phyloP scores from a whole-genome alignment of 2,888 invertebrate species.

The Acanthopleura granulata region DNA sequence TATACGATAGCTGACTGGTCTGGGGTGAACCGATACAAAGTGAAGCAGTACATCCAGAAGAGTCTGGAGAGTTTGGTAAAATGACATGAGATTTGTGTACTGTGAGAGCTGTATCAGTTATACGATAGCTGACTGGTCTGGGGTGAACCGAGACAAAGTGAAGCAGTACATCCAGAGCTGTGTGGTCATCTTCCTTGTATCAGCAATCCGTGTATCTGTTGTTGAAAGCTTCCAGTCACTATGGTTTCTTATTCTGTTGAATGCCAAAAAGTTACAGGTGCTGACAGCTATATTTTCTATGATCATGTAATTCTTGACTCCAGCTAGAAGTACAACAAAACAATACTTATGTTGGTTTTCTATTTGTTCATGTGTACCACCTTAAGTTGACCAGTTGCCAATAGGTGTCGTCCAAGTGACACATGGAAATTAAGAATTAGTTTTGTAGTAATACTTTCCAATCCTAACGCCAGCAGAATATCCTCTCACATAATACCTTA shows the following conservation, averaged over 20 bases:
- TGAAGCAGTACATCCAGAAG: slow-evolving; percentile 83
- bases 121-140: slow-evolving; percentile 92
- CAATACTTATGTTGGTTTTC: no score
- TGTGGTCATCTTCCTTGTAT: background rate
- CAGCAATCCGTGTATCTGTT: no score
- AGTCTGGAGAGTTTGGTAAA: slow-evolving; percentile 77
- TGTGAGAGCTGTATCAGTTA: slow-evolving; percentile 94
- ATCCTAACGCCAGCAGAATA: no score
- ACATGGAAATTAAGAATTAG: no score
- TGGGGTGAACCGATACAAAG: slow-evolving; percentile 83
- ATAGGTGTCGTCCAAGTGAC: no score
- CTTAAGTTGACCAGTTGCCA: no score
- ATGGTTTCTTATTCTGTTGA: background rate
- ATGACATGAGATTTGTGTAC: slow-evolving; percentile 96
- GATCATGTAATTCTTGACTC: no score
- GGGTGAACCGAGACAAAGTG: slow-evolving; percentile 83
- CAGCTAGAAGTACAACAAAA: no score
- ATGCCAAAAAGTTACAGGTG: background rate
- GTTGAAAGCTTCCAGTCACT: background rate
- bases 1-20: slow-evolving; percentile 93
- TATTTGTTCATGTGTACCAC: no score
- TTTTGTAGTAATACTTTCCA: no score
- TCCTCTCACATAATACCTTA: no score
- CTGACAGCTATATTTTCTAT: no score
- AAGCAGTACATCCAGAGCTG: slow-evolving; percentile 80